Conservation (phyloP, 2,113 vertebrate genomes). For the Prinia subflava region DNA sequence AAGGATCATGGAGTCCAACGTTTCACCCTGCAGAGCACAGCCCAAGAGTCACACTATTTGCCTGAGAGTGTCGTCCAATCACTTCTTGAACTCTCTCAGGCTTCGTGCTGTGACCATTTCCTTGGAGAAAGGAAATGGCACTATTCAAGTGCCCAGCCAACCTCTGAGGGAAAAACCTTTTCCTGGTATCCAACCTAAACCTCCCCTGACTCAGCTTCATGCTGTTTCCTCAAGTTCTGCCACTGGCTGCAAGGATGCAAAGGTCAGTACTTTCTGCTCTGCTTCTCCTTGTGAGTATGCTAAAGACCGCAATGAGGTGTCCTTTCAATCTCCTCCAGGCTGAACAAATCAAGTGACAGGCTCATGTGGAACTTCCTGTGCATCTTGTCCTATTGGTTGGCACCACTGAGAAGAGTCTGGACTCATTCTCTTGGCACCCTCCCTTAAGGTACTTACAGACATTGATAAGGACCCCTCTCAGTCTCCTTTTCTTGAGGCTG, state of each 20-base stretch:
- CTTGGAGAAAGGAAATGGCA: background rate
- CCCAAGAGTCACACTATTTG: background rate
- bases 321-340: background rate
- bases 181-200: background rate
- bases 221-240: background rate
- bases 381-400: background rate
- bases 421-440: background rate
- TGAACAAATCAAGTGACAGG: background rate
- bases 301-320: background rate
- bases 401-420: background rate
- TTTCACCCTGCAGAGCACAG: background rate
- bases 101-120: background rate
- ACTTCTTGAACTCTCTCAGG: background rate
- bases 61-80: background rate
- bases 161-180: background rate
- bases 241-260: background rate
- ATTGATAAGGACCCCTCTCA: background rate
- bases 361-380: background rate
- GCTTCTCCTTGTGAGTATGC: background rate
- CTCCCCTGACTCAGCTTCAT: background rate
- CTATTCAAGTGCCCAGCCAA: background rate
- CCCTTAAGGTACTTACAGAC: background rate
- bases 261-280: background rate
- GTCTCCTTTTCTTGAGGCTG: background rate
- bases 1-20: background rate